Conservation (phyloP, 2,888 invertebrate genomes). For the Sicus ferrugineus region DNA sequence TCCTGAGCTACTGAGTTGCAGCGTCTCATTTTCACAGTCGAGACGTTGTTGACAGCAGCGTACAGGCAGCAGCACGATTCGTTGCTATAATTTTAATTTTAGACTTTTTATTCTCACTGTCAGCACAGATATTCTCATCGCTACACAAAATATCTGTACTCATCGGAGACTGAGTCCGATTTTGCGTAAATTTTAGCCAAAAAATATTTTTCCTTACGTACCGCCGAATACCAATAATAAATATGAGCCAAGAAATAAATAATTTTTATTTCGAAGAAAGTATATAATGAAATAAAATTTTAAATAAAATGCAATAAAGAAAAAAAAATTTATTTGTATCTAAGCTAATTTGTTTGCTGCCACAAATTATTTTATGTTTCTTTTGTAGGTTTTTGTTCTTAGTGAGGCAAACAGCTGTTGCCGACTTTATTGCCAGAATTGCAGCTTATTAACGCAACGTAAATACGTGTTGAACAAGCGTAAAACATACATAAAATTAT, state of each 20-base stretch:
- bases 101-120: conserved; percentile 34
- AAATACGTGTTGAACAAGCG: too few species aligned
- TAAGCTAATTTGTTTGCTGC: conserved; percentile 53
- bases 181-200: conserved; percentile 22
- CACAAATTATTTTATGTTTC: conserved; percentile 56
- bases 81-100: conserved; percentile 44
- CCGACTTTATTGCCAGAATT: neutral
- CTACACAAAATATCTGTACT: neutral
- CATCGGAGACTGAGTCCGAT: conserved; percentile 9
- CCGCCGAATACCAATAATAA: neutral
- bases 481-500: too few species aligned
- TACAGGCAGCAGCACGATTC: conserved; percentile 31
- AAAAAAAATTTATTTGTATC: conserved; percentile 33
- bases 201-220: conserved; percentile 4
- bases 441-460: neutral
- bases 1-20: conserved; percentile 4
- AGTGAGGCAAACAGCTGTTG: conserved; percentile 17
- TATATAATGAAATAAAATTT: conserved; percentile 6
- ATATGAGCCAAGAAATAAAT: neutral
- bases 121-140: neutral
- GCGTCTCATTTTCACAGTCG: neutral
- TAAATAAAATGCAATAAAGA: conserved; percentile 18
- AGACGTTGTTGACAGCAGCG: conserved; percentile 24
- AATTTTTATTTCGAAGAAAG: neutral
- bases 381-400: conserved; percentile 36